Evolutionary conservation across 2,888 invertebrate genomes (phyloP), one percentile per base, ranked within the genome.

Genomic region (Clivina fossor): DNA sequence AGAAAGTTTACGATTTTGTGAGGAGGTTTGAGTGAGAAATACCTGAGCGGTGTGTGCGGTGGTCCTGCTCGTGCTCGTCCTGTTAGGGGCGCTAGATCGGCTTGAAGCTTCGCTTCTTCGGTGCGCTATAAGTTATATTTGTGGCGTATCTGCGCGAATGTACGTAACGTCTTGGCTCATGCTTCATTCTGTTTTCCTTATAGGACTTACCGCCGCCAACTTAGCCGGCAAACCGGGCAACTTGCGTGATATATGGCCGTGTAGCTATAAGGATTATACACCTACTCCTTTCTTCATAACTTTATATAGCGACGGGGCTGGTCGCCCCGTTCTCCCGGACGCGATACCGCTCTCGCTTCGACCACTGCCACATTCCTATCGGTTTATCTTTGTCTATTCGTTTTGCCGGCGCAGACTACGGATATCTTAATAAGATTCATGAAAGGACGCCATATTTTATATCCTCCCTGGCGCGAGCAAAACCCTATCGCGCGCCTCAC

Each of bases 361-460:
- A 64, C 66, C 66, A 66, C 61, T 63, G 68, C 71, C 70, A 71
- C 71, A 71, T 68, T 67, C 68, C 48, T 18, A 54, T 57, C 37
- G 20, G 35, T 19, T 41, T 49, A 58, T 76, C 76, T 64, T 72
- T 61, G 63, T 77, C 76, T 58, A 74, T 80, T 71, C 71, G 80
- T 80, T 80, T n/a, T 74, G 78, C 76, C 69, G 71, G 71, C 41
- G 57, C 46, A 57, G 37, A 57, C 57, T 71, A 71, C 78, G 82
- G 83, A 83, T 84, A 84, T 84, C 84, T 84, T 85, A 85, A 85
- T 85, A 85, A 85, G 85, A 85, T 85, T 85, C 85, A 85, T 85
- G 85, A 85, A 85, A 84, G 85, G 83, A 80, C 81, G 82, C 84
- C 83, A 85, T 86, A 86, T 85, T 85, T 85, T 85, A 85, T 84